Evolutionary conservation across 2,797 vertebrate species (phyloP), one percentile per base, ranked within the genome.

Genomic region (Sitta carolinensis): DNA sequence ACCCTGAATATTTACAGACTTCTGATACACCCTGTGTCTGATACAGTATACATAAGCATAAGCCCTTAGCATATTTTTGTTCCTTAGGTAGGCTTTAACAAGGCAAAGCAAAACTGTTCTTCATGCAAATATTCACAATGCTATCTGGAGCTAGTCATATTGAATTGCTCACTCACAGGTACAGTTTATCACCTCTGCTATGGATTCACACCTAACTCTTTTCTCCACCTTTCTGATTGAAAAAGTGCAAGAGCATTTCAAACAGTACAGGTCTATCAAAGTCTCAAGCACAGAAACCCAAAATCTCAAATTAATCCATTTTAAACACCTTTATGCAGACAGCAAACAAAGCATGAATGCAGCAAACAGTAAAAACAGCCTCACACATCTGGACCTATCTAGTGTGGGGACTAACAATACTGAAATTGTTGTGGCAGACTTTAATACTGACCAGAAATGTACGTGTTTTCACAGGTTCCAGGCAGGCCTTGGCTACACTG

Each of bases 1-100:
- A 20, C 96, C 96, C 96, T 48, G 51, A 45, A 13, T 98, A 93
- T 97, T 95, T 96, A 97, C 97, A 96, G 88, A 93, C 20, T 76
- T 76, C 76, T 13, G 81, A 95, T 96, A 96, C 55, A 95, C 63
- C 74, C 68, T 78, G 59, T 73, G 90, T 85, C 83, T 93, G 83
- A 96, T 81, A 94, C 32, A 91, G 85, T 57, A 55, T 57, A 84
- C 64, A 64, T 26, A 82, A 63, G 57, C 77, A 92, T 50, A 72
- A 87, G 57, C 45, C 67, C 29, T 75, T 51, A 52, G 51, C n/a
- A 25, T 75, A 40, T 72, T 77, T 90, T 80, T 48, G 17, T 13
- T 91, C 58, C 6, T n/a, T 42, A 91, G 58, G n/a, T 42, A 91
- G 58, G n/a, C 36, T 92, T 87, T 51, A 69, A 69, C 17, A 70